Evolutionary conservation across 2,797 vertebrate genomes (phyloP), one percentile per base, ranked within the genome.

Genomic region (Sardinella longiceps): DNA sequence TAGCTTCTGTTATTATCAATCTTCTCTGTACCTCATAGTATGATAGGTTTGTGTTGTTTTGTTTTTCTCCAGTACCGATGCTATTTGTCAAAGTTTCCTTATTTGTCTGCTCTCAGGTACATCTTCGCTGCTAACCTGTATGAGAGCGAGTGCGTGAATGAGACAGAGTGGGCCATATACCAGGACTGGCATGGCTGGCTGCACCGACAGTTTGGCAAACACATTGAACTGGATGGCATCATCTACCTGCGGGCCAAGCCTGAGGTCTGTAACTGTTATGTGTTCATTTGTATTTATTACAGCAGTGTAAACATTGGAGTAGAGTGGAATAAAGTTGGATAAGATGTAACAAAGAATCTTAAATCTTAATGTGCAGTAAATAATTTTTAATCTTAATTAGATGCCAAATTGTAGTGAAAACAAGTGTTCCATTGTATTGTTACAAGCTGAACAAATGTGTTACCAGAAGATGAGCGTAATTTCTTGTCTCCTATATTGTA

Each of bases 101-200:
- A 45, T 70, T 70, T 33, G 63, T 70, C 50, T 70, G 25, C 12
- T 90, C 87, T 12, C 91, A 99, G 98, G 86, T 99, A 98, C 66
- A 96, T 99, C 86, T 99, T 99, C 93, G 96, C 98, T 70, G 95
- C 97, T 77, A 99, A 97, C 90, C 92, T 98, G 0, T 97, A 97
- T 0, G 98, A 99, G 86, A 96, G 96, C 14, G 97, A 97, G 81
- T 98, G 97, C 86, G 90, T 99, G 94, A 98, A 96, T 30, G 97
- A 98, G 85, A 97, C 97, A 0, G 97, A 99, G 50, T 99, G 98
- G 98, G 94, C 97, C 0, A 89, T 99, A 88, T 99, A 99, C 90
- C 96, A 99, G 92, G 97, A 99, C 92, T 98, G 97, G 96, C 98
- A 99, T 15, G 90, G 96, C 84, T 99, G 97, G 95, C 92, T 96